phyloP scores from a whole-genome alignment of 2,888 invertebrate species.

The Slavum lentiscoides region DNA sequence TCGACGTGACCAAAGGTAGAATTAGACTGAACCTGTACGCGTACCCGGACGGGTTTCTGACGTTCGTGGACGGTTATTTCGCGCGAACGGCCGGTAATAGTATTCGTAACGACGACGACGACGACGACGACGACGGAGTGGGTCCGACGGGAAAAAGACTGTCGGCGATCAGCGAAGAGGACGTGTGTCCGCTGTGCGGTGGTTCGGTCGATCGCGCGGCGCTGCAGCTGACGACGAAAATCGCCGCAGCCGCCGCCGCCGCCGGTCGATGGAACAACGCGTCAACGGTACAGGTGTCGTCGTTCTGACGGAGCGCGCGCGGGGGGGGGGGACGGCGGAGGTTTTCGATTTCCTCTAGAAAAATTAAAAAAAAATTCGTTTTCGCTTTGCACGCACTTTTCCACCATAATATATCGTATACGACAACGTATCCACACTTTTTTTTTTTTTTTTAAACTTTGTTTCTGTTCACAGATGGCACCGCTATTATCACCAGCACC shows the following conservation, averaged over 20 bases:
- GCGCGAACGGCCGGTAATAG: background rate
- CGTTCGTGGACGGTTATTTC: slow-evolving; percentile 43
- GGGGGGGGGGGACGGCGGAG: too few relatives aligned
- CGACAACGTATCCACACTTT: background rate
- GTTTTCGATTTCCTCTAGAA: too few relatives aligned
- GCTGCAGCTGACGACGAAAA: slow-evolving; percentile 7
- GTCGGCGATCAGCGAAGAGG: slow-evolving; percentile 42
- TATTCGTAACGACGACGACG: background rate
- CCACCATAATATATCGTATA: background rate
- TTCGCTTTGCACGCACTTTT: background rate
- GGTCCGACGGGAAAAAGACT: slow-evolving; percentile 25
- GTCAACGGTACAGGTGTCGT: background rate
- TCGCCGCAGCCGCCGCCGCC: background rate
- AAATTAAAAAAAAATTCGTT: too few relatives aligned
- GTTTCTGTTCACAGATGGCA: slow-evolving; percentile 48
- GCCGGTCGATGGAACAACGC: slow-evolving; percentile 35
- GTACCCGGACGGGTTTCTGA: slow-evolving; percentile 33
- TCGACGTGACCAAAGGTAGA: slow-evolving; percentile 50
- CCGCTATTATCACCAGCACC: background rate
- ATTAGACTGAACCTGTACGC: slow-evolving; percentile 51
- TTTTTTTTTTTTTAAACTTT: too few relatives aligned
- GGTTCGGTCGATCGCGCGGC: slow-evolving; percentile 18
- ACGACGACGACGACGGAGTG: background rate
- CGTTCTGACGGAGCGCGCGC: too few relatives aligned
- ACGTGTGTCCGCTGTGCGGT: slow-evolving; percentile 38